Evolutionary conservation across 2,113 vertebrate genomes (phyloP), one percentile per base, ranked within the genome.

Genomic region (Leptobrachium leishanense): DNA sequence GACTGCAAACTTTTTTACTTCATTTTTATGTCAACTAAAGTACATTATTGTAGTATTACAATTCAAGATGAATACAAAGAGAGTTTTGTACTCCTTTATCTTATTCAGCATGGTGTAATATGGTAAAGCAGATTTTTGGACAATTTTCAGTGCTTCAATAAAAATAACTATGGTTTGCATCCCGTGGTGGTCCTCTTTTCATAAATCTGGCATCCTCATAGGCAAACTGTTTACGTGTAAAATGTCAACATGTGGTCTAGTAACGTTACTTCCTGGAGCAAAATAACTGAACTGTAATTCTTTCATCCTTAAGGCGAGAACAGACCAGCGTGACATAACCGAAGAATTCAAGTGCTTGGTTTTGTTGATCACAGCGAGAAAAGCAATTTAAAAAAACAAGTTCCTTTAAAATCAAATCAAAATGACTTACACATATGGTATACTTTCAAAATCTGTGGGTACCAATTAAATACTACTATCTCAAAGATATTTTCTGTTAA

Each of bases 361-460:
- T 63, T 77, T 77, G 75, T 77, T 77, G 43, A 43, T 70, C 54
- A 77, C 75, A 77, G 50, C 53, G 68, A 59, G 39, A 10, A n/a
- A 73, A 73, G 20, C 43, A n/a, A 70, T 70, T 70, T 50, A 46
- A 70, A 70, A 74, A 63, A 75, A 64, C 2, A 44, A 66, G 50
- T 7, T 46, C 46, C 39, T 59, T 11, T 10, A 64, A 64, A 64
- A 75, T 64, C 43, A 31, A 64, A 39, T 66, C 4, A 53, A 53
- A 75, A 15, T 12, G 39, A 44, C 44, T 72, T 72, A 66, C 41
- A 66, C 62, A 66, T 75, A 53, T 50, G n/a, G 9, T 75, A 53
- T 54, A 41, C 66, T 50, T 53, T 66, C 20, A 65, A 66, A 75
- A 66, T 20, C 72, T 42, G 12, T 44, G 31, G 69, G 69, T 31